phyloP scores from a whole-genome alignment of 2,888 invertebrate species.

The Drosophila stalkeri region DNA sequence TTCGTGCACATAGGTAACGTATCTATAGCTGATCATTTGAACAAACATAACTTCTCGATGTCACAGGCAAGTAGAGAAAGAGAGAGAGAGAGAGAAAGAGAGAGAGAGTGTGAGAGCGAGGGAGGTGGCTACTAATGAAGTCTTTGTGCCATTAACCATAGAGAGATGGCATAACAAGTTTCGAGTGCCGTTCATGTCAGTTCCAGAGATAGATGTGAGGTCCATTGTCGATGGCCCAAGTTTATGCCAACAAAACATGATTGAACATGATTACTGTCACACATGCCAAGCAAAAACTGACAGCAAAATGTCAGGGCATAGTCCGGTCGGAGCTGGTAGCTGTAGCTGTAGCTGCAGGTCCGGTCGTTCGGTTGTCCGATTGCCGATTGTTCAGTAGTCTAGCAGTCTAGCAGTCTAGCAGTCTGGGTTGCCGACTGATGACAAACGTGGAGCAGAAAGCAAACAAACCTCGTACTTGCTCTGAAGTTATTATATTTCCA shows the following conservation, averaged over 20 bases:
- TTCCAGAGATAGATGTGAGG: conserved; percentile 6
- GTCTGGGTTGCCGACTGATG: conserved; percentile 5
- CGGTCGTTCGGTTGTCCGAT: no score
- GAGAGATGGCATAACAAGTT: conserved; percentile 44
- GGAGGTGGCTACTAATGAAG: conserved; percentile 45
- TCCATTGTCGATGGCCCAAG: conserved; percentile 40
- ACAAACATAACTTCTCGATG: conserved; percentile 33
- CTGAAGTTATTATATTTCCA: conserved; percentile 64
- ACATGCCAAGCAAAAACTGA: conserved; percentile 51
- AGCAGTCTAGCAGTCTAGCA: background rate
- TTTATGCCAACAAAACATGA: conserved; percentile 61
- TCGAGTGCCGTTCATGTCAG: conserved; percentile 39
- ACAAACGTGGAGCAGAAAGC: conserved; percentile 42
- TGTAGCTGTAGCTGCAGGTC: background rate
- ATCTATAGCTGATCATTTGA: conserved; percentile 38
- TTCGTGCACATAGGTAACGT: background rate
- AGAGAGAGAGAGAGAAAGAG: background rate
- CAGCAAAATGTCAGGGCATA: conserved; percentile 35
- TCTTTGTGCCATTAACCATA: conserved; percentile 54
- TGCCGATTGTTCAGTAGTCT: no score
- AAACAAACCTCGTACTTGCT: conserved; percentile 39
- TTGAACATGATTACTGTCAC: conserved; percentile 65
- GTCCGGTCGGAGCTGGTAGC: conserved; percentile 30
- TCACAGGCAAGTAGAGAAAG: background rate
- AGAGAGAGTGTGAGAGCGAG: background rate